Conservation (phyloP, 2,797 vertebrate genomes). For the Chaetodon trifasciatus region DNA sequence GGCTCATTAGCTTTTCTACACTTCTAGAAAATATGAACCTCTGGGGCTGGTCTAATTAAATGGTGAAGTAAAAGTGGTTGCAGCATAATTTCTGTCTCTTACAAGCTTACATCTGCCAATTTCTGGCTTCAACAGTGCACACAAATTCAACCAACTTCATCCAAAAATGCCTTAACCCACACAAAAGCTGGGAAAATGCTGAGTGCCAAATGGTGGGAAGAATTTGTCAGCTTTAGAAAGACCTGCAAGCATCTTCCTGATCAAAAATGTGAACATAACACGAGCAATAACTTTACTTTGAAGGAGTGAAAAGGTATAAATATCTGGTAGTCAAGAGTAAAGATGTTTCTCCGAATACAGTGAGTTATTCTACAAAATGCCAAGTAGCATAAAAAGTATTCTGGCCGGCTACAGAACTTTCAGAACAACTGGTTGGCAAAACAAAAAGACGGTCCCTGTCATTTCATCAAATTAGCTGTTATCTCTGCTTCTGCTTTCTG, state of each 20-base stretch:
- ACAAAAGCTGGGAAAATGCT: not conserved
- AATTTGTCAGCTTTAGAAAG: not conserved
- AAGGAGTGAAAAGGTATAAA: not conserved
- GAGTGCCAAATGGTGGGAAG: not conserved
- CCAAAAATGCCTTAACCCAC: not conserved
- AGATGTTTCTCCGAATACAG: not conserved
- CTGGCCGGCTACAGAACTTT: not conserved
- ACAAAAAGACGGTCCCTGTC: slow-evolving; percentile 8
- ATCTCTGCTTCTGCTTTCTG: not conserved
- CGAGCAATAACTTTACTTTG: not conserved
- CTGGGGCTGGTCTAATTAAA: not conserved
- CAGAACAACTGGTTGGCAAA: slow-evolving; percentile 4
- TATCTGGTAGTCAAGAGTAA: not conserved
- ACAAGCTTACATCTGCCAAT: not conserved
- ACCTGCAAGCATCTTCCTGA: not conserved
- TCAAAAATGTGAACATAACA: not conserved
- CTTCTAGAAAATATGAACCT: not conserved
- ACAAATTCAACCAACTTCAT: slow-evolving; percentile 4
- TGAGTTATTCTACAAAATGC: slow-evolving; percentile 12
- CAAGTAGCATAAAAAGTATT: slow-evolving; percentile 9
- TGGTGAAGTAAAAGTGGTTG: not conserved
- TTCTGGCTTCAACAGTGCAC: not conserved
- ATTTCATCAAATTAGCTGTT: slow-evolving; percentile 7
- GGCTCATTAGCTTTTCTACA: not conserved
- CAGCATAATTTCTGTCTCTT: not conserved